These are phyloP conservation scores for Ramphastos sulfuratus DNA, from an alignment of 2,113 vertebrate species.

Conservation along the genomic window DNA sequence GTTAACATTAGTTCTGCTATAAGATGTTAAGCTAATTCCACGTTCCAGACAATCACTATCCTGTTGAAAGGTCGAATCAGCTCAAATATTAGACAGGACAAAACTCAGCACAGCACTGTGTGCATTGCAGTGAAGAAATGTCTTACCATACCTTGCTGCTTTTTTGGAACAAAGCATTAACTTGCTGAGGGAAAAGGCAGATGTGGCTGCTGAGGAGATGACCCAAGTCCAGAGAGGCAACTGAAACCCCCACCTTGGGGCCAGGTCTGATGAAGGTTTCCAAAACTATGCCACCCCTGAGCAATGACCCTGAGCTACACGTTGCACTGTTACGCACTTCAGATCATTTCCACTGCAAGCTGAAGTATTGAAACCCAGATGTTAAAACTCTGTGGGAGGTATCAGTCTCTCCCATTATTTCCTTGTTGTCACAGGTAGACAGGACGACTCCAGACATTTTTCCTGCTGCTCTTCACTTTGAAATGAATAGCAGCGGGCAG, in stretches of 20 bases:
- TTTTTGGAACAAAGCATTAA: not conserved
- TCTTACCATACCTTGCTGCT: not conserved
- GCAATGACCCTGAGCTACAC: not conserved
- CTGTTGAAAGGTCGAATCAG: not conserved
- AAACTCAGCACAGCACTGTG: not conserved
- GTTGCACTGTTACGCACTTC: not conserved
- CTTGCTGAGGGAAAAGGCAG: not conserved
- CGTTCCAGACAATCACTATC: not conserved
- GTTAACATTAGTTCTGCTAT: not conserved
- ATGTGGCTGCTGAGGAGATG: not conserved
- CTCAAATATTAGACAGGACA: not conserved
- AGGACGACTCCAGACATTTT: not conserved
- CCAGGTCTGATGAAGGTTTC: not conserved
- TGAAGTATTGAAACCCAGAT: not conserved
- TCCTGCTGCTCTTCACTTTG: not conserved
- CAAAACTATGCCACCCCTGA: not conserved
- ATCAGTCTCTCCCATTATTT: not conserved
- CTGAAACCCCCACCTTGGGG: not conserved
- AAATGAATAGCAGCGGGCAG: too few relatives aligned
- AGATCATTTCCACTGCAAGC: not conserved
- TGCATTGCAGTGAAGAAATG: not conserved
- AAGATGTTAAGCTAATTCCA: constrained; percentile 13
- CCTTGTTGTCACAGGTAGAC: not conserved
- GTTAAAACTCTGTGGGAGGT: not conserved
- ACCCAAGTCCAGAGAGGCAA: not conserved